A percentile compares a stretch with the other conserved stretches of the same genome.
Conservation (phyloP, 1,140 invertebrate genomes). For the Orchestia grillus region DNA sequence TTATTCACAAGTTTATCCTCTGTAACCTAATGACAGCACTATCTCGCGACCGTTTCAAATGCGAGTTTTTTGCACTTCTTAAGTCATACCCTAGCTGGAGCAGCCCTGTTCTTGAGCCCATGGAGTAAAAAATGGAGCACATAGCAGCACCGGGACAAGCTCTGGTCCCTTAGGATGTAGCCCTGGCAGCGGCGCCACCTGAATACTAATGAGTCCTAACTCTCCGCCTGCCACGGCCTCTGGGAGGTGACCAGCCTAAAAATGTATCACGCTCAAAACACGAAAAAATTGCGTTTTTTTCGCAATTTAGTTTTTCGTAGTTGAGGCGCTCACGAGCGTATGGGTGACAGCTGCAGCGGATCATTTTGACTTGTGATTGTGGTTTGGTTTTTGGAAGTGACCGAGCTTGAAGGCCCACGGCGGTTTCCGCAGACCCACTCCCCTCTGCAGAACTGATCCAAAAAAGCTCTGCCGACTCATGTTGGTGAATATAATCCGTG, state of each 20-base stretch:
- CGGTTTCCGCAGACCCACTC: not conserved
- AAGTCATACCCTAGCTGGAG: not conserved
- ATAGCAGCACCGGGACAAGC: not conserved
- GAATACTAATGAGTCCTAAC: not conserved
- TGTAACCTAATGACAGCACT: not conserved
- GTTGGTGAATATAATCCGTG: slow-evolving; percentile 14
- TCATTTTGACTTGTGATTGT: not conserved
- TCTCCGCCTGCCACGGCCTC: not conserved
- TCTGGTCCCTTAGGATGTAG: not conserved
- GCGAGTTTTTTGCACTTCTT: not conserved
- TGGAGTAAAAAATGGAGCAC: not conserved
- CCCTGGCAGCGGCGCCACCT: not conserved
- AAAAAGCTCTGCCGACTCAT: not conserved
- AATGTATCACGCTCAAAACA: not conserved
- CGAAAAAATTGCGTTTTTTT: not conserved
- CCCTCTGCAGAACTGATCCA: not conserved
- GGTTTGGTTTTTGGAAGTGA: not conserved
- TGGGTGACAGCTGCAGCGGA: not conserved
- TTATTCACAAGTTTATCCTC: not conserved
- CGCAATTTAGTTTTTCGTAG: not conserved
- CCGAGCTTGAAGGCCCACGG: not conserved
- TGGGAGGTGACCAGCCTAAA: not conserved
- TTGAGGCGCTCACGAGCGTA: too few relatives aligned
- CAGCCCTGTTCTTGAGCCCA: not conserved
- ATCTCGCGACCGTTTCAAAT: not conserved